Evolutionary conservation across 2,113 vertebrate genomes (phyloP).

Genomic region (Equus quagga): DNA sequence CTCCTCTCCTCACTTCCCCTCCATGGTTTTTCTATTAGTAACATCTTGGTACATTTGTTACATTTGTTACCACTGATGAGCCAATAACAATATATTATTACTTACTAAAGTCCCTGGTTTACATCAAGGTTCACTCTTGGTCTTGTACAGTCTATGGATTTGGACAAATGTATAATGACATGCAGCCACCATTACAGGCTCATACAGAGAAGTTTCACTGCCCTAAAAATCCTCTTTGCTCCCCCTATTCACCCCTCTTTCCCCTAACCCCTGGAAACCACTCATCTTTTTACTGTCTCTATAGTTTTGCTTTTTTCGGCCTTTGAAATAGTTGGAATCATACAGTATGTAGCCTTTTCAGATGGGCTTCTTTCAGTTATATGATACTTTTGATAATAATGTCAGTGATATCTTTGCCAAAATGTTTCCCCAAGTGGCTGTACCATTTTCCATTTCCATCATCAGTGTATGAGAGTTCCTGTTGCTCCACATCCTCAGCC

Average conservation of each 20-base stretch:
- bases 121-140: neutral
- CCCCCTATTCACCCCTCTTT: too few relatives aligned
- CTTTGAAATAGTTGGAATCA: rapidly evolving
- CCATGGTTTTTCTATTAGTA: rapidly evolving
- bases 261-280: too few relatives aligned
- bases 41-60: neutral
- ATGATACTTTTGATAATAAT: neutral
- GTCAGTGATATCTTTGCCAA: neutral
- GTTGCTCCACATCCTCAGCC: rapidly evolving
- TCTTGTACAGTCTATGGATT: neutral
- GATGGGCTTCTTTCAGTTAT: neutral
- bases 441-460: too few relatives aligned
- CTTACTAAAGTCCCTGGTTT: neutral
- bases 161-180: neutral
- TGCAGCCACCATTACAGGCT: rapidly evolving
- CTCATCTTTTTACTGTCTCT: neutral
- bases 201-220: neutral
- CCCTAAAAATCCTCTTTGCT: neutral
- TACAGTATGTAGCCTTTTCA: neutral
- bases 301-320: neutral
- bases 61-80: neutral
- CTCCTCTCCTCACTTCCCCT: too few relatives aligned
- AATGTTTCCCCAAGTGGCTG: neutral
- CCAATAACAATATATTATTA: neutral
- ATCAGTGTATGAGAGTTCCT: rapidly evolving